Evolutionary conservation across 2,113 vertebrate species (phyloP), one percentile per base, ranked within the genome.

Genomic region (Dicerorhinus sumatrensis): DNA sequence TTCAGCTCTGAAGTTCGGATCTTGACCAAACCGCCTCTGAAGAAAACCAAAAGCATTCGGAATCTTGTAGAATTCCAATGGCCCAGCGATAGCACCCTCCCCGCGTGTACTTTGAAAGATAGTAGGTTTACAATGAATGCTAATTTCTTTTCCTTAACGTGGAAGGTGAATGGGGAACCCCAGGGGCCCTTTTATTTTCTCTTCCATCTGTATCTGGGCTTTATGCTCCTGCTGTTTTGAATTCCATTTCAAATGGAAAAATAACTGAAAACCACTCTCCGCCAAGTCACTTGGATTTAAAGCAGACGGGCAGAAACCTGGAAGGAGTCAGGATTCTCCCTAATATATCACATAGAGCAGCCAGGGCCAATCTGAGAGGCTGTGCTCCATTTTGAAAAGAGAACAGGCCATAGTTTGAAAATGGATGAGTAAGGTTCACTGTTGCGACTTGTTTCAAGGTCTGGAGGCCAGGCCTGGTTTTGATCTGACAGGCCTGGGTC

Each of bases 261-360:
- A 67, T 36, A 86, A 75, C 92, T 85, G 88, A 62, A 94, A 97
- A 62, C 65, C 56, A 86, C 63, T 56, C 39, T 93, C 42, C n/a
- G 27, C 92, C 82, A 72, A 90, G 87, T 31, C 46, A 73, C 63
- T 82, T 92, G 87, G 69, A 96, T 97, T 95, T 96, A 86, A 92
- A 81, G 82, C 96, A 95, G 89, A 72, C 56, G 2, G 8, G 72
- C 65, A 92, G 83, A 95, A 96, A 96, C 82, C 89, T 96, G 96
- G 94, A 96, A 96, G 79, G 93, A 98, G 97, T 97, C 94, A 69
- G 25, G 48, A 84, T 87, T 97, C 94, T 96, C 87, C 31, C 58
- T 76, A 92, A 97, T 94, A 93, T 75, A 97, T 94, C 81, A 93
- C 95, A 97, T 73, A 96, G 25, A 93, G 89, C 94, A 98, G 97